Base-by-base conservation (phyloP, 2,797 vertebrate genomes). In the Varecia variegata region DNA sequence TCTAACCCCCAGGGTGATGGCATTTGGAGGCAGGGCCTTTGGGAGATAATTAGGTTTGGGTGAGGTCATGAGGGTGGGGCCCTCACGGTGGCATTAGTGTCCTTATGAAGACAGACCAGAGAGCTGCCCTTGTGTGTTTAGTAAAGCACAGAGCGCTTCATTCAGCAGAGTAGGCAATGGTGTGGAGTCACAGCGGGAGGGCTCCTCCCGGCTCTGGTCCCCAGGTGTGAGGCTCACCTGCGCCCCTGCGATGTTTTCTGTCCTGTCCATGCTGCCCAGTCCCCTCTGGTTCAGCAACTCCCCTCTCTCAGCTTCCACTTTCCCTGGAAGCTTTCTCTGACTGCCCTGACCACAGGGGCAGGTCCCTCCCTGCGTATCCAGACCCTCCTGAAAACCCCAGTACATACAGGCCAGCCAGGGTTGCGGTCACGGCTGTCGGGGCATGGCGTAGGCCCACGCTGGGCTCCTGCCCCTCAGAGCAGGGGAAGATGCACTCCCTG, bases 121-220 rank as follows among this genome's bases (percentile, higher is more conserved):
- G 25, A 10, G 38, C n/a, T 25, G 8, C 40, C 30, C 35, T 74
- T 0, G 15, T 0, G 7, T 3, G 2, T 25, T 40, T 50, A 20
- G n/a, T 40, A 10, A 80, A 60, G 50, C 7, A 4, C n/a, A 47
- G n/a, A 23, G 40, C 2, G 3, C 18, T 21, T 25, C 17, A 10
- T 20, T 43, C 23, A 5, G 50, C 58, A 21, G 5, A 76, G 56
- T 4, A 52, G 0, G 0, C 52, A 27, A 67, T 20, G 30, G 35
- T 32, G 10, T 38, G 38, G 45, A 9, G 35, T 58, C 38, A 6
- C 17, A 8, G 15, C 1, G 60, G 27, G 45, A 50, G 35, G 56
- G 70, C 21, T 67, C 23, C 20, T 67, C 20, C 18, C 17, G 18
- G 56, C 27, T 56, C 27, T 70, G 32, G 21, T 45, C 27, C 13